Evolutionary conservation across 1,140 invertebrate genomes (phyloP), one percentile per base, ranked within the genome.

Genomic region (Bombus haemorrhoidalis): DNA sequence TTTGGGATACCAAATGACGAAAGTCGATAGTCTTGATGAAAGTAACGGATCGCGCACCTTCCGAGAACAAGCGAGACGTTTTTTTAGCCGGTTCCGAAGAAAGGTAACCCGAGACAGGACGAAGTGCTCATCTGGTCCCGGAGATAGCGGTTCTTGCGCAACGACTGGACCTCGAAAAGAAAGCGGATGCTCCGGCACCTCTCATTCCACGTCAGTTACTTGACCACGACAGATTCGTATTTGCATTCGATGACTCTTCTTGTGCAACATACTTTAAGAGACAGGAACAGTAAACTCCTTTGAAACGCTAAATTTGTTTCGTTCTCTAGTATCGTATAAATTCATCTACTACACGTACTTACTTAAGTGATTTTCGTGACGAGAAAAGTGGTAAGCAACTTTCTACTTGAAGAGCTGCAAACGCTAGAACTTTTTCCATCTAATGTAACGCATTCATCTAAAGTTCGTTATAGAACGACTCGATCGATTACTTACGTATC

Each of bases 151-250:
- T 53, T 53, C 12, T 84, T 79, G n/a, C 53, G 75, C 53, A 84
- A 84, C 66, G 12, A 32, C 25, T 13, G 9, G 25, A 41, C 15
- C 3, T 62, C 68, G 6, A 79, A 79, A 79, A 72, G 83, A 84
- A 84, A 84, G 83, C 41, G 53, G 66, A 79, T 78, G 75, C 53
- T 84, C 39, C 53, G 82, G 39, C 34, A 78, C 47, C 66, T 84
- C 75, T 59, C n/a, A 37, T 84, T 71, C 25, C 74, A 22, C 28
- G 22, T 32, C 13, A 10, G 39, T 28, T 59, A 9, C 1, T 47
- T 22, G 32, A 39, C 3, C 41, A 53, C 32, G 41, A 62, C 59
- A 22, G n/a, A 62, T 18, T 34, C 28, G 13, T 12, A 12, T 32
- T 64, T 64, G 5, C 15, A 66, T 34, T 66, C 64, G 12, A 28